Evolutionary conservation across 2,888 invertebrate genomes (phyloP).

Genomic region (Parnassius orleans): DNA sequence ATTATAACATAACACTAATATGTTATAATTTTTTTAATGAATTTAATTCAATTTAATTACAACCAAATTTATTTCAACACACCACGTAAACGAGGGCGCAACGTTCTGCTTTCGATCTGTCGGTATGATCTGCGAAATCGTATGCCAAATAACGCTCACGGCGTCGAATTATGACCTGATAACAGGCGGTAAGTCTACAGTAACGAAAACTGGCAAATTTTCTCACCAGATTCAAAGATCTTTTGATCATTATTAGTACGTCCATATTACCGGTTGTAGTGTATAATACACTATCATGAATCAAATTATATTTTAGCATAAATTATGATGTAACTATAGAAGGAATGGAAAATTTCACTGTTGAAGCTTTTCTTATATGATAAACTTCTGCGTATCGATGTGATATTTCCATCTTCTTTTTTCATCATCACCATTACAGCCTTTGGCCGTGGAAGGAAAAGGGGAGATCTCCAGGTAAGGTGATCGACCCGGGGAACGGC

Average conservation of each 20-base stretch:
- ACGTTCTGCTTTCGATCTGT: constrained; percentile 54
- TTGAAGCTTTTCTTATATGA: too few relatives aligned
- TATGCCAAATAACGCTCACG: constrained; percentile 44
- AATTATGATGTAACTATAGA: constrained; percentile 2
- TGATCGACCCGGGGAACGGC: too few relatives aligned
- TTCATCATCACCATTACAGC: too few relatives aligned
- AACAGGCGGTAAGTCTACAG: constrained; percentile 29
- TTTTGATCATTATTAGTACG: constrained; percentile 1
- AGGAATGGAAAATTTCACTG: neutral
- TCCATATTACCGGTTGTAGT: neutral
- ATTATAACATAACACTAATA: too few relatives aligned
- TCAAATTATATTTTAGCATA: constrained; percentile 1
- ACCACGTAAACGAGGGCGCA: constrained; percentile 21
- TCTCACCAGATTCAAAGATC: constrained; percentile 7
- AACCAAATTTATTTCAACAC: too few relatives aligned
- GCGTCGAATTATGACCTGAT: constrained; percentile 33
- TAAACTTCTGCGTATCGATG: too few relatives aligned
- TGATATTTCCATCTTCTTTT: too few relatives aligned
- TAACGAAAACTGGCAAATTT: constrained; percentile 11
- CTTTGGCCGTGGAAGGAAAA: too few relatives aligned
- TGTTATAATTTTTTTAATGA: too few relatives aligned
- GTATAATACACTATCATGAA: constrained; percentile 6
- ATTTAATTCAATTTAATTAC: too few relatives aligned
- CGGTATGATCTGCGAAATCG: constrained; percentile 47
- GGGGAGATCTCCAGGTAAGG: too few relatives aligned